Conservation (phyloP, 2,797 vertebrate species). For the Argyrosomus regius region DNA sequence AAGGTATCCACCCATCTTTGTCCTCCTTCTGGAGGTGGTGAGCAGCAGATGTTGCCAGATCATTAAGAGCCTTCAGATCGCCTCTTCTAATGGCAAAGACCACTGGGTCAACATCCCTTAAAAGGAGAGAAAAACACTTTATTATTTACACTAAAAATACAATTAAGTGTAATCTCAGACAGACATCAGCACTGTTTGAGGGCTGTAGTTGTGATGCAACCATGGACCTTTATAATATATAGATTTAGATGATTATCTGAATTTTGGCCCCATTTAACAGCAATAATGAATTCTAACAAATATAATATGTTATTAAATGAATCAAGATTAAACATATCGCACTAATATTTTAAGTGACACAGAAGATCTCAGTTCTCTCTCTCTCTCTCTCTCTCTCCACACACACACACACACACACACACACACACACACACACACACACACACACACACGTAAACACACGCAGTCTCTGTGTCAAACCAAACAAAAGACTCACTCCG, state of each 20-base stretch:
- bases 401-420: background rate
- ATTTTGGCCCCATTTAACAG: background rate
- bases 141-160: background rate
- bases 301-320: background rate
- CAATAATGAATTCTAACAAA: background rate
- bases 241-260: background rate
- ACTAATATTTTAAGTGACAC: background rate
- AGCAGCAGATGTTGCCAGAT: slow-evolving; percentile 84
- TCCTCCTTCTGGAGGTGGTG: slow-evolving; percentile 87
- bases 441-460: slow-evolving; percentile 4
- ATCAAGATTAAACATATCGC: background rate
- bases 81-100: slow-evolving; percentile 88
- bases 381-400: too few relatives aligned
- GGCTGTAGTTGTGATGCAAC: background rate
- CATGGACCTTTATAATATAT: background rate
- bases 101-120: slow-evolving; percentile 88
- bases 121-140: slow-evolving; percentile 20
- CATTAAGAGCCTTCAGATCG: slow-evolving; percentile 86
- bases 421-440: background rate
- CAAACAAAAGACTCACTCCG: slow-evolving; percentile 83
- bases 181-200: background rate
- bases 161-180: background rate
- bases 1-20: slow-evolving; percentile 92
- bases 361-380: background rate
- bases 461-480: slow-evolving; percentile 19